phyloP scores from a whole-genome alignment of 2,797 vertebrate species.

The Eulemur rubriventer region DNA sequence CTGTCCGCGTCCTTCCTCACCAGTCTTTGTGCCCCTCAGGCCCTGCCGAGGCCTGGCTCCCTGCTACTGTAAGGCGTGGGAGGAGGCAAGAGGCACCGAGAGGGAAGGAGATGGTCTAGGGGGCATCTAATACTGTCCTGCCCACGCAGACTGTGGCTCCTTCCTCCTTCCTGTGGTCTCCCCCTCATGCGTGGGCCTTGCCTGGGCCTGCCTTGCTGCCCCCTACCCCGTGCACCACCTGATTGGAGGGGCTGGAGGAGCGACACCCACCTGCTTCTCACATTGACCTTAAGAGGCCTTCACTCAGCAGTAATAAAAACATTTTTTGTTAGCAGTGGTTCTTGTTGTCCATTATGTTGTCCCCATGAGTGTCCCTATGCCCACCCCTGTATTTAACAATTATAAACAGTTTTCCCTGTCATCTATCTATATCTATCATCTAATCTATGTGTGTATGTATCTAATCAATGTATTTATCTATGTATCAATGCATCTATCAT shows the following conservation, averaged over 20 bases:
- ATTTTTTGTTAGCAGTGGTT: not conserved
- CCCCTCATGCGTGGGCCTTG: not conserved
- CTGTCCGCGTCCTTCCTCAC: not conserved
- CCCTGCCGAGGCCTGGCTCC: not conserved
- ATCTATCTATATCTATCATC: not conserved
- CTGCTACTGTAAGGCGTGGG: constrained; percentile 4
- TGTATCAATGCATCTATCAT: not conserved
- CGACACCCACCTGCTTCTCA: not conserved
- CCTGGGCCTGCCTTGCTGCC: not conserved
- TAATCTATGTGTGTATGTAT: not conserved
- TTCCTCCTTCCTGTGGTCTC: not conserved
- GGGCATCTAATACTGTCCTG: not conserved
- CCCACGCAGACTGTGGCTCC: not conserved
- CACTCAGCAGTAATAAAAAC: constrained; percentile 66
- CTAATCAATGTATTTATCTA: not conserved
- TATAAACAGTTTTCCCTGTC: not conserved
- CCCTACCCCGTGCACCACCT: not conserved
- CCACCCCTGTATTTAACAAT: not conserved
- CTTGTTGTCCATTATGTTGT: not conserved
- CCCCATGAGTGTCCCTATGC: not conserved
- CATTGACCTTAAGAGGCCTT: not conserved
- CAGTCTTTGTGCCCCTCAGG: constrained; percentile 32
- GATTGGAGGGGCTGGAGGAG: not conserved
- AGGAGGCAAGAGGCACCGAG: not conserved
- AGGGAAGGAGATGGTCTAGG: not conserved